Evolutionary conservation across 2,113 vertebrate genomes (phyloP), one percentile per base, ranked within the genome.

Genomic region (Tursiops truncatus): DNA sequence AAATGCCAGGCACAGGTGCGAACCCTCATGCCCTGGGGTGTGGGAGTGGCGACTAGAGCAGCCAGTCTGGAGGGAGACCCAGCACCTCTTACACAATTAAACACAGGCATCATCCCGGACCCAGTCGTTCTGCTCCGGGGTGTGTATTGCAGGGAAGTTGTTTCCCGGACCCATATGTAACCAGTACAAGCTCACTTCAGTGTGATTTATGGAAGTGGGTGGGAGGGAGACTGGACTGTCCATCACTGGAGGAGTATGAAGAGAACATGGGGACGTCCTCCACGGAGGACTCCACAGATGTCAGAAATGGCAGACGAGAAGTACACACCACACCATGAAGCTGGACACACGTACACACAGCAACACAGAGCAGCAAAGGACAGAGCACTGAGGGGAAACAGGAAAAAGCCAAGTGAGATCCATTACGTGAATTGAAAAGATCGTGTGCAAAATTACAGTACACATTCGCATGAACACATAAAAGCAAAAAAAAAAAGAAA

Each of bases 81-180:
- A 47, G 33, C 11, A 25, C 14, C 0, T 1, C 17, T 4, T 25
- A 17, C 23, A 5, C 53, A 38, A 4, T 10, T 3, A 15, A 26
- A 15, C 18, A 8, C 6, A 8, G 2, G 2, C n/a, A 1, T n/a
- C 1, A 0, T 0, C 50, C 0, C 13, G n/a, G 83, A 20, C 68
- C 67, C 62, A 28, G n/a, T 2, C 0, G 41, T 17, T 36, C n/a
- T 5, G 9, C 21, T 44, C 58, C 74, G 0, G 4, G 41, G 20
- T 5, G 6, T 12, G 3, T 2, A 28, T 0, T 3, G 58, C 67
- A n/a, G 67, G 67, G 25, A 33, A 28, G 6, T 10, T 53, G 3
- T 26, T 11, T 2, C 23, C 47, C 20, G 36, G 65, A 41, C 62
- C 47, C 47, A 1, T 5, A 9, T 5, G 10, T 10, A 21, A 14